These are phyloP conservation scores for Otocyon megalotis DNA, from an alignment of 2,113 vertebrate species.

Conservation along the genomic window DNA sequence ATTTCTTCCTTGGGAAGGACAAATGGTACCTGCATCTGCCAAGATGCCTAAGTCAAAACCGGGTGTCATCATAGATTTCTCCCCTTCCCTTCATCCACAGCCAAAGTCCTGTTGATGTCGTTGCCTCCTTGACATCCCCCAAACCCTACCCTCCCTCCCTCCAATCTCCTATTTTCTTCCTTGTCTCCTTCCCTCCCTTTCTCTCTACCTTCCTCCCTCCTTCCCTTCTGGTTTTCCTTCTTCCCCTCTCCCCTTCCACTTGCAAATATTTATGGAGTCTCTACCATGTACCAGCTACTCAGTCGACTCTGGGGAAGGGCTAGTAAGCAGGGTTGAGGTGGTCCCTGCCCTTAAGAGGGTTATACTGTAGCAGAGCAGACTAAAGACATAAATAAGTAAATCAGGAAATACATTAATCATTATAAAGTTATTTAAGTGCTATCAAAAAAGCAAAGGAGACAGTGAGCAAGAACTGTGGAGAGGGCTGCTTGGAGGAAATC, in stretches of 20 bases:
- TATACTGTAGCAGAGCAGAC: neutral
- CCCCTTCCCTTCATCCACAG: neutral
- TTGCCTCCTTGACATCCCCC: neutral
- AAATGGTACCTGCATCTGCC: no score
- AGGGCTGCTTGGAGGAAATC: neutral
- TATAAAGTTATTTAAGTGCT: neutral
- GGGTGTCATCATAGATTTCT: rapidly evolving
- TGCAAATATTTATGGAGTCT: neutral
- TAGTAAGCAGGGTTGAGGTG: no score
- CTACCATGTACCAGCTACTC: neutral
- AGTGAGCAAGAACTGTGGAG: neutral
- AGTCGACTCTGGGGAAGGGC: neutral
- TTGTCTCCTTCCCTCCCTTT: neutral
- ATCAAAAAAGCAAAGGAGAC: neutral
- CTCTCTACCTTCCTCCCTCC: neutral
- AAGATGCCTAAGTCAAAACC: no score
- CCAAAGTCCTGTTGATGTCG: no score
- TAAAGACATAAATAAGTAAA: neutral
- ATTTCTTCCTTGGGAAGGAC: neutral
- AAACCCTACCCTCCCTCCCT: no score
- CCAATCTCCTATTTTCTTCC: neutral
- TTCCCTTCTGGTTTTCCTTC: neutral
- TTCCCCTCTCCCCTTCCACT: no score
- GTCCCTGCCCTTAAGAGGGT: neutral
- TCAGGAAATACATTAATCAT: neutral